Percentiles rank a stretch among this genome's conserved stretches.
Evolutionary conservation across 2,888 invertebrate species (phyloP).

Genomic region (Tolmerus cingulatus): DNA sequence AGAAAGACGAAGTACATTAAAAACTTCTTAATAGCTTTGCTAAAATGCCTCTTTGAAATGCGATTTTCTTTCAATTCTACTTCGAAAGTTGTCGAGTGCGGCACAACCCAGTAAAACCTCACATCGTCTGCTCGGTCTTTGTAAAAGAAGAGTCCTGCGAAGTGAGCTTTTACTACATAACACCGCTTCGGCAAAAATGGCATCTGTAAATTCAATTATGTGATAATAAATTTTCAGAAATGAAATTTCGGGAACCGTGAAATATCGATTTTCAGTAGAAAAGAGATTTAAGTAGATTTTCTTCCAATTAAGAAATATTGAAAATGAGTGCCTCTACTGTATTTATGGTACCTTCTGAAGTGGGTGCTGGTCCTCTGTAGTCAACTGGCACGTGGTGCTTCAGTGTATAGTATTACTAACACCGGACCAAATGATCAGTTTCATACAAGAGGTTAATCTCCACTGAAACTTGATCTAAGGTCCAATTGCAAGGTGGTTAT

Average conservation of each 20-base stretch:
- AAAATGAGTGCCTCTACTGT: not conserved
- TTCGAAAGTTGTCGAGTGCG: not conserved
- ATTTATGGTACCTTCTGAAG: not conserved
- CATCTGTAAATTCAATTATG: slow-evolving; percentile 33
- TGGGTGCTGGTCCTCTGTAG: not conserved
- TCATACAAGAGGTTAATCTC: too few relatives aligned
- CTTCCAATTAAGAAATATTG: slow-evolving; percentile 17
- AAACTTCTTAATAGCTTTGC: slow-evolving; percentile 26
- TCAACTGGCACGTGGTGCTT: too few relatives aligned
- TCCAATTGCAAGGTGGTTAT: too few relatives aligned
- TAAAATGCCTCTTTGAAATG: slow-evolving; percentile 33
- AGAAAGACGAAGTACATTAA: slow-evolving; percentile 8
- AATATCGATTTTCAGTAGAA: slow-evolving; percentile 25
- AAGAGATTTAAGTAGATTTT: slow-evolving; percentile 11
- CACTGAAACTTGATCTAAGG: too few relatives aligned
- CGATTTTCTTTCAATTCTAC: slow-evolving; percentile 27
- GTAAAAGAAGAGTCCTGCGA: not conserved
- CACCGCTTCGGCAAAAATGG: not conserved
- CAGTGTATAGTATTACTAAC: too few relatives aligned
- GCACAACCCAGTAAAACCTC: not conserved
- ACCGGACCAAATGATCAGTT: too few relatives aligned
- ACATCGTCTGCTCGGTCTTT: not conserved
- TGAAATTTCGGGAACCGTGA: slow-evolving; percentile 17
- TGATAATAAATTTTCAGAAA: slow-evolving; percentile 33
- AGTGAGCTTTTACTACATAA: slow-evolving; percentile 16